These are phyloP conservation scores for Chlorops oryzae DNA, from an alignment of 1,140 invertebrate species.

Conservation along the genomic window DNA sequence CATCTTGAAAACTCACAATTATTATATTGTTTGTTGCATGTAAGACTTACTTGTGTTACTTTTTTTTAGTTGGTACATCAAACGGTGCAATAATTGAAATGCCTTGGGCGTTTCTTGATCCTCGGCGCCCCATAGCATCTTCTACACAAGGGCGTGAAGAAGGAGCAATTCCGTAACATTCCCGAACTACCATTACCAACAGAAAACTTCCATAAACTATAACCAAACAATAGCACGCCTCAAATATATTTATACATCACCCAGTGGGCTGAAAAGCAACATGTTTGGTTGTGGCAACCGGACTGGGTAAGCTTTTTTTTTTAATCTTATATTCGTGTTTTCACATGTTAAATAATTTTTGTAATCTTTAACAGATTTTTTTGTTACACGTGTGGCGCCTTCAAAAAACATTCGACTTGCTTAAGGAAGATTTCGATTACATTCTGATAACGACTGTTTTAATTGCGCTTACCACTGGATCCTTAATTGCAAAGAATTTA, in stretches of 20 bases:
- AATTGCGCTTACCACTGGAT: conserved; percentile 71
- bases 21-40: too few relatives aligned
- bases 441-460: conserved; percentile 88
- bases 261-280: conserved; percentile 95
- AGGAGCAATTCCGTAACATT: conserved; percentile 89
- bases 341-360: too few relatives aligned
- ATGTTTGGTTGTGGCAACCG: conserved; percentile 87
- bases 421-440: conserved; percentile 99
- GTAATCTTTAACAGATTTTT: conserved; percentile 73
- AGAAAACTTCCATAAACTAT: conserved; percentile 92
- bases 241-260: conserved; percentile 75
- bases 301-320: conserved; percentile 82
- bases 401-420: conserved; percentile 97
- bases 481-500: conserved; percentile 85
- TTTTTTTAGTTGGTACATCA: conserved; percentile 66
- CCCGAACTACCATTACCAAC: conserved; percentile 87
- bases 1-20: too few relatives aligned
- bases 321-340: too few relatives aligned
- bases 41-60: too few relatives aligned
- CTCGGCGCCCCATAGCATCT: conserved; percentile 65
- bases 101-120: conserved; percentile 87
- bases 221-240: conserved; percentile 81
- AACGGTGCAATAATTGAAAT: conserved; percentile 82
- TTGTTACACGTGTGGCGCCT: conserved; percentile 93
- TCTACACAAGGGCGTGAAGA: conserved; percentile 71